Percentiles rank a stretch among this genome's conserved stretches.
phyloP scores from a whole-genome alignment of 2,113 vertebrate species.

The Oryzias javanicus region DNA sequence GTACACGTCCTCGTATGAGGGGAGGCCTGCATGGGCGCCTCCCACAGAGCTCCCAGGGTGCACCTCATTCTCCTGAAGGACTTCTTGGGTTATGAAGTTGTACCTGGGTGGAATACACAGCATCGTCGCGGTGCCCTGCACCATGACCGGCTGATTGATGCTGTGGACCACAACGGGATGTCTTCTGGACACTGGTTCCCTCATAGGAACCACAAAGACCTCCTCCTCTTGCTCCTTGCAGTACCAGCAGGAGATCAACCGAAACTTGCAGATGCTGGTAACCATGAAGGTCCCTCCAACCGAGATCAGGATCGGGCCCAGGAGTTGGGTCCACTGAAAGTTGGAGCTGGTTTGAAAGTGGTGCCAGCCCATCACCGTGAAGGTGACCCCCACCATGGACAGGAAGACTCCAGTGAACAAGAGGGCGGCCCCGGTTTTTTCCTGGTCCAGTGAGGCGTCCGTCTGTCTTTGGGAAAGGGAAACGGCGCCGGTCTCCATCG shows the following conservation, averaged over 20 bases:
- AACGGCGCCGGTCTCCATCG: slow-evolving; percentile 8
- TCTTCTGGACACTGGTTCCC: slow-evolving; percentile 54
- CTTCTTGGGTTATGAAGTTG: slow-evolving; percentile 63
- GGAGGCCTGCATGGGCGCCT: slow-evolving; percentile 18
- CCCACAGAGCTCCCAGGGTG: slow-evolving; percentile 26
- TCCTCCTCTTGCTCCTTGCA: slow-evolving; percentile 69
- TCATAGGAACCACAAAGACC: slow-evolving; percentile 54
- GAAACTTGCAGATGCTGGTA: slow-evolving; percentile 82
- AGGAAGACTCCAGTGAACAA: slow-evolving; percentile 84
- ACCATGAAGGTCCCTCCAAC: slow-evolving; percentile 82
- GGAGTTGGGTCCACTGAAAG: slow-evolving; percentile 82
- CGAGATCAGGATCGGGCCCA: slow-evolving; percentile 84
- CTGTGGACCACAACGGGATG: slow-evolving; percentile 80
- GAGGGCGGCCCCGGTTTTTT: slow-evolving; percentile 80
- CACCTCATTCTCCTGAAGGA: slow-evolving; percentile 8
- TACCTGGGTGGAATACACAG: slow-evolving; percentile 77
- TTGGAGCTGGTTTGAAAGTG: slow-evolving; percentile 57
- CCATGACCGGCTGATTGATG: slow-evolving; percentile 80
- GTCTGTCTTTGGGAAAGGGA: slow-evolving; percentile 51
- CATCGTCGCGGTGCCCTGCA: slow-evolving; percentile 76
- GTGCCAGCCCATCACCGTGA: slow-evolving; percentile 84
- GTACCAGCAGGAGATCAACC: slow-evolving; percentile 73
- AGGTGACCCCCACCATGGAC: slow-evolving; percentile 79
- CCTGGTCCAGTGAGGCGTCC: slow-evolving; percentile 54
- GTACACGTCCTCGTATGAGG: slow-evolving; percentile 71